Base-by-base conservation (phyloP, 2,113 vertebrate genomes). In the Petrocephalus microphthalmus region DNA sequence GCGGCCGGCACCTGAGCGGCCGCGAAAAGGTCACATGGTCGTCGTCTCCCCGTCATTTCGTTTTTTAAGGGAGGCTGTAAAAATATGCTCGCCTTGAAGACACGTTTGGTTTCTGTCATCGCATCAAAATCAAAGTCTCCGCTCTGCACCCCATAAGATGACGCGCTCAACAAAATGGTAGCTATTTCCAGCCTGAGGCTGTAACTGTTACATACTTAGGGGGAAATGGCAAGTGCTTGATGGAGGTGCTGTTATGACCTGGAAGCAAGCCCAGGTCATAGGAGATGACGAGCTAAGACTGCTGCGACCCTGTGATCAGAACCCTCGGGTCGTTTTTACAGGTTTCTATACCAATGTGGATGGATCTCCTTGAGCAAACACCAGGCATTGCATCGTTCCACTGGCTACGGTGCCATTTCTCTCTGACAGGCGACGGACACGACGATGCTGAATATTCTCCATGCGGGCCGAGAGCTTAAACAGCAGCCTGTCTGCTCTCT, bases 381-480 rank as follows among this genome's bases (percentile, higher is more conserved):
- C 1, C 2, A 19, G 37, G 2, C 45, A 5, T n/a, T 6, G 8
- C 13, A 2, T 37, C 5, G 7, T 74, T 88, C 90, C 56, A 29
- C 88, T 54, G 42, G n/a, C 81, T 83, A 10, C 0, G 7, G 22
- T 89, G n/a, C 89, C 60, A 60, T 60, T 52, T 82, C 88, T 90
- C 87, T 52, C 17, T 92, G 71, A 93, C 94, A 92, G 91, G 92
- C 92, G 54, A 87, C n/a, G 3, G 47, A 37, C 33, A 91, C 93
- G 93, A 94, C 94, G 93, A 94, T 94, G 94, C 91, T 90, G 67
- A 33, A 71, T 91, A 88, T 89, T 89, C 64, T 90, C 52, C 88
- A 25, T 29, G 45, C 47, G n/a, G 47, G 91, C 89, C 91, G 91
- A 92, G 60, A 67, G 60, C 60, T 67, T 13, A 67, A 67, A n/a